Conservation (phyloP, 2,888 invertebrate genomes). For the Sminthurinus aureus region DNA sequence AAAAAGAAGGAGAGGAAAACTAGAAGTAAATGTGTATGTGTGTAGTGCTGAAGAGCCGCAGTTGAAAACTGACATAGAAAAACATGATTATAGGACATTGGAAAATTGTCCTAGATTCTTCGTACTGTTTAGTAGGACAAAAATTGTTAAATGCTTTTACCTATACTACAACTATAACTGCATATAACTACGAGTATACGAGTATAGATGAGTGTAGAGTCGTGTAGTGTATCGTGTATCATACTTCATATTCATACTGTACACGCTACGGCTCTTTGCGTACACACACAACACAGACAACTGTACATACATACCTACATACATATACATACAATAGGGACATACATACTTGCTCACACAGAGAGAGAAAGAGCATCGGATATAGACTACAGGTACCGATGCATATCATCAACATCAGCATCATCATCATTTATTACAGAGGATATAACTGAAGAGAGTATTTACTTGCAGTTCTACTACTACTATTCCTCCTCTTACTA, state of each 20-base stretch:
- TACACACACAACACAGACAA: not conserved
- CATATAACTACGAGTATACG: not conserved
- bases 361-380: too few species aligned
- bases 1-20: slow-evolving; percentile 13
- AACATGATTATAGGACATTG: slow-evolving; percentile 46
- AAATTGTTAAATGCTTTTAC: slow-evolving; percentile 44
- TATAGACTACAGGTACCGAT: too few species aligned
- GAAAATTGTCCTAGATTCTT: slow-evolving; percentile 46
- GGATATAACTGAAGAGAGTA: too few species aligned
- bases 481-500: too few species aligned
- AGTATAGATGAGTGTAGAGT: not conserved
- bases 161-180: slow-evolving; percentile 24
- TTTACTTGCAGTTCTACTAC: too few species aligned
- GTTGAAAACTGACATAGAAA: slow-evolving; percentile 60
- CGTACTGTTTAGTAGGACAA: slow-evolving; percentile 42
- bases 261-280: slow-evolving; percentile 8
- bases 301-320: too few species aligned
- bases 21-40: slow-evolving; percentile 27
- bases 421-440: too few species aligned
- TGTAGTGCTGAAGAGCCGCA: slow-evolving; percentile 56
- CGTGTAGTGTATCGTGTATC: not conserved
- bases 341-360: too few species aligned
- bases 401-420: too few species aligned
- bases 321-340: too few species aligned
- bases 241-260: not conserved